Base-by-base conservation (phyloP, 1,140 invertebrate genomes). In the Tachypleus tridentatus region DNA sequence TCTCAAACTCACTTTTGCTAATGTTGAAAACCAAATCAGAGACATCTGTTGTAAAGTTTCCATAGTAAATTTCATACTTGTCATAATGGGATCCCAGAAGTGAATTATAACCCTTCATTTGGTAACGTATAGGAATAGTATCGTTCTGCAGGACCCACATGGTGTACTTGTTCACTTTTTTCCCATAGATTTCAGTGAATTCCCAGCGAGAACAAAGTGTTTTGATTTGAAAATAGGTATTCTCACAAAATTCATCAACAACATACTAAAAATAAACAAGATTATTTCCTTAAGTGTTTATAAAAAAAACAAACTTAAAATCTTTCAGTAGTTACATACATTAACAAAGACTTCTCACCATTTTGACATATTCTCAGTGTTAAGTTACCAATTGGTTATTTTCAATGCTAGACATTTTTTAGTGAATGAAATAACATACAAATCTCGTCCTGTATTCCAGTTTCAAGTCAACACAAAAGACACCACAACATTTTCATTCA, bases 71-170 rank as follows among this genome's bases (percentile, higher is more conserved):
- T 75, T 91, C 89, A 74, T 98, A 98, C 78, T 95, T 92, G 78
- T 98, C 94, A 73, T 91, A 97, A 77, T 98, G 94, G 5, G 93
- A 97, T 1, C 93, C 93, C 1, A 97, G 79, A 1, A 98, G 79
- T 0, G 85, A 85, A 74, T 98, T 95, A 75, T 86, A 97, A 10
- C 93, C 93, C 72, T 83, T 85, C 93, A 97, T 97, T 77, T 94
- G 88, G 77, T 95, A 97, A 61, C 86, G 84, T 48, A 89, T 78
- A 9, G 88, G 87, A 67, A 84, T 79, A 0, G 71, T 52, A 48
- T 3, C 3, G 9, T 11, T 9, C 54, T 61, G 69, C 3, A 51
- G 4, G 57, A 79, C 70, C 87, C 87, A 93, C 75, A 93, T 81
- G 0, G 85, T 89, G 73, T 97, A 97, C 65, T 87, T 89, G 76